Evolutionary conservation across 2,113 vertebrate genomes (phyloP).

Genomic region (Platysteira castanea): DNA sequence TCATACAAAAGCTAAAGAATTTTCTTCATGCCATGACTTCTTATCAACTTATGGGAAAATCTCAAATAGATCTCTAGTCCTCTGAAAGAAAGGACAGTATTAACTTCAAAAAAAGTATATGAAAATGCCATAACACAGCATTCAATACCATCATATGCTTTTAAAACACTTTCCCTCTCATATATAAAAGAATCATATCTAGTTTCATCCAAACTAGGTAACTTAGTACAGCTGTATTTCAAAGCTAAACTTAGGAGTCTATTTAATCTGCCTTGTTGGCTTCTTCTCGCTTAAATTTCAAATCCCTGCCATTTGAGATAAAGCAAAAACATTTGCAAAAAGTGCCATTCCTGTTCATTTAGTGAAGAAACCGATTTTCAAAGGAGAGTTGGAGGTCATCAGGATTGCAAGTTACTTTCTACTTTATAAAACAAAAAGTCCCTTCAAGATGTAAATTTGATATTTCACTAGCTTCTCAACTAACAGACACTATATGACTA

Average conservation of each 20-base stretch:
- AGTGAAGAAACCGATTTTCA: not conserved
- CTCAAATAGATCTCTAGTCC: not conserved
- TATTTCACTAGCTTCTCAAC: not conserved
- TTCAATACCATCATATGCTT: not conserved
- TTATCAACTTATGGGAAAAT: not conserved
- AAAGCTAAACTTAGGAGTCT: not conserved
- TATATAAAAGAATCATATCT: not conserved
- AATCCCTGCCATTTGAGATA: not conserved
- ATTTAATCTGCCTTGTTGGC: not conserved
- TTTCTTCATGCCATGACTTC: not conserved
- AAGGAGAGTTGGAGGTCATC: not conserved
- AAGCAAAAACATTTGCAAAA: not conserved
- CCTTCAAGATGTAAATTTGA: not conserved
- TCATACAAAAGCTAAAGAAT: not conserved
- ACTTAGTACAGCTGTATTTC: not conserved
- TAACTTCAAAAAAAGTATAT: not conserved
- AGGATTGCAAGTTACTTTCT: not conserved
- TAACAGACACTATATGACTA: not conserved
- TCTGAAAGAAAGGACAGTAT: not conserved
- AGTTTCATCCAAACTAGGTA: not conserved
- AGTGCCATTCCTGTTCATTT: not conserved
- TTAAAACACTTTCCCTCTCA: not conserved
- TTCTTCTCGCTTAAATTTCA: not conserved
- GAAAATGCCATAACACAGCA: not conserved
- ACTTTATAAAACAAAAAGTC: not conserved